Evolutionary conservation across 1,140 invertebrate species (phyloP).

Genomic region (Linepithema humile): DNA sequence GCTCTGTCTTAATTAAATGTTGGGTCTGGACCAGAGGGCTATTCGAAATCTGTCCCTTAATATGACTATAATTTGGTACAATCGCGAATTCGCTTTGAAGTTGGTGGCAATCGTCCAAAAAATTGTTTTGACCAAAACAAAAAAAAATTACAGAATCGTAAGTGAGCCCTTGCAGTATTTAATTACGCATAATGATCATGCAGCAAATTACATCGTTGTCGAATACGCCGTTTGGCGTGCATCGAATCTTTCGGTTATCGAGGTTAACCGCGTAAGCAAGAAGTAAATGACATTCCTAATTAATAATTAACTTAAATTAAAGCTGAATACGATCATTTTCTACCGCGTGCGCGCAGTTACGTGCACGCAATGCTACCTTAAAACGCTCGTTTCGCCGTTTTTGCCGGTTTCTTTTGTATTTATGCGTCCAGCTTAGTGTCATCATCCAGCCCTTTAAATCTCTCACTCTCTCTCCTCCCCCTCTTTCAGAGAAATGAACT

Average conservation of each 20-base stretch:
- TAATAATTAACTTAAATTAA: conserved; percentile 35
- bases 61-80: conserved; percentile 27
- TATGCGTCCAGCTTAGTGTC: not conserved
- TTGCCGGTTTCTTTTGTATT: conserved; percentile 1
- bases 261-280: not conserved
- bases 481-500: not conserved
- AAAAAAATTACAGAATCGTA: not conserved
- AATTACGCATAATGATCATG: conserved; percentile 26
- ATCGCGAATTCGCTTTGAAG: not conserved
- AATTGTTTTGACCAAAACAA: not conserved
- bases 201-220: not conserved
- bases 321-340: conserved; percentile 9
- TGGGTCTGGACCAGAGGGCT: not conserved
- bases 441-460: not conserved
- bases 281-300: conserved; percentile 29
- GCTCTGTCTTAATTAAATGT: conserved; percentile 56
- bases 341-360: conserved; percentile 23
- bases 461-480: not conserved
- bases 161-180: conserved; percentile 8
- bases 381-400: not conserved
- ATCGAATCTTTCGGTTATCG: not conserved
- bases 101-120: not conserved
- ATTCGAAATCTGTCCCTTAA: not conserved
- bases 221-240: not conserved
- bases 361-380: conserved; percentile 18